Conservation (phyloP, 2,888 invertebrate species). For the Lycocerus yunnanus region DNA sequence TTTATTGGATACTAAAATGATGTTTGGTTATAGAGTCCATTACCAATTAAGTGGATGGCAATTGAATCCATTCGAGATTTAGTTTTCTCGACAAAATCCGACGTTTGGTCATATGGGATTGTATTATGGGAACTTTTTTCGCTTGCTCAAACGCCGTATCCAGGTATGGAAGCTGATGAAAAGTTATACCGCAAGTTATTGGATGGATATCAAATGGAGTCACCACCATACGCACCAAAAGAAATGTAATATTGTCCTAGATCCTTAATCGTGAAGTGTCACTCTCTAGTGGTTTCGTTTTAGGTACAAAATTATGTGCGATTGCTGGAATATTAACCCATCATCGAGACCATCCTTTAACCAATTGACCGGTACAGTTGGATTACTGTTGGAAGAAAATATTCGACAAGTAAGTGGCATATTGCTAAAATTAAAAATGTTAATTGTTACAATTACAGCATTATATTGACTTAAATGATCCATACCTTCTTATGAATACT, state of each 20-base stretch:
- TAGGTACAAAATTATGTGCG: constrained; percentile 73
- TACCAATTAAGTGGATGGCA: constrained; percentile 42
- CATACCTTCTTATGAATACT: constrained; percentile 74
- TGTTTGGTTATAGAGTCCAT: too few relatives aligned
- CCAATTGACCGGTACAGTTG: constrained; percentile 74
- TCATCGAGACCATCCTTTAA: constrained; percentile 78
- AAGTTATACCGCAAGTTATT: too few relatives aligned
- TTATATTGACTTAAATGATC: constrained; percentile 84
- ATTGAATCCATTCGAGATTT: too few relatives aligned
- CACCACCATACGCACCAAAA: too few relatives aligned
- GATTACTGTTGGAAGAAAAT: constrained; percentile 78
- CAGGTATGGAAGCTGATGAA: constrained; percentile 64
- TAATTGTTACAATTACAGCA: constrained; percentile 65
- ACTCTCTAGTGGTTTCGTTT: background rate
- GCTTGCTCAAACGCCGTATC: constrained; percentile 84
- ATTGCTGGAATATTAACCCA: constrained; percentile 86
- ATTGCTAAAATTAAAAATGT: background rate
- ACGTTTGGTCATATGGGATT: too few relatives aligned
- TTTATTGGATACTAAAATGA: too few relatives aligned
- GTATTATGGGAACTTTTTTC: constrained; percentile 89
- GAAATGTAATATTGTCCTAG: constrained; percentile 44
- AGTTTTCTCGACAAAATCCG: too few relatives aligned
- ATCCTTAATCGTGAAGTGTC: constrained; percentile 71
- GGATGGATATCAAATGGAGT: too few relatives aligned
- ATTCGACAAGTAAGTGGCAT: constrained; percentile 69